phyloP scores from a whole-genome alignment of 2,113 vertebrate species.

The Bubalus kerabau region DNA sequence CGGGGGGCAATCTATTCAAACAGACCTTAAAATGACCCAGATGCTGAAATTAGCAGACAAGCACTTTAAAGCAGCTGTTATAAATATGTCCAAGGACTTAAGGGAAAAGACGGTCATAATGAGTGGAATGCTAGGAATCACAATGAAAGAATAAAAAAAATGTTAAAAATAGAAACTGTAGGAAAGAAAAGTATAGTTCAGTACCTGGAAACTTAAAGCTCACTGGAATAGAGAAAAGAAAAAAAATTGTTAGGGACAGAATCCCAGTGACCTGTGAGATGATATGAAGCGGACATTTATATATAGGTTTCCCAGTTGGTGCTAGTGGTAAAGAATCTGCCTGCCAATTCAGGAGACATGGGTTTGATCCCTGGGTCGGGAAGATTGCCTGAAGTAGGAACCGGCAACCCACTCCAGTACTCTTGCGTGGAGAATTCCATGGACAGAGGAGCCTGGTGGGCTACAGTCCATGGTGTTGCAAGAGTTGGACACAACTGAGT shows the following conservation, averaged over 20 bases:
- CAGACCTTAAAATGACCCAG: background rate
- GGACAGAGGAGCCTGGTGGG: background rate
- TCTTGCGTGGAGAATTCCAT: background rate
- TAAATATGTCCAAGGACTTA: background rate
- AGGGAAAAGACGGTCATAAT: background rate
- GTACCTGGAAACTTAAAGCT: background rate
- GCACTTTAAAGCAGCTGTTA: background rate
- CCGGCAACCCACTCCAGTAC: background rate
- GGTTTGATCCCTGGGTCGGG: background rate
- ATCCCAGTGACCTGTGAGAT: background rate
- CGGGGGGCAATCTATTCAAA: background rate
- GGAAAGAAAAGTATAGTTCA: background rate
- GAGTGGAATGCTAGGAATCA: background rate
- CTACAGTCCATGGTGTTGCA: background rate
- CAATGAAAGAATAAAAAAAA: background rate
- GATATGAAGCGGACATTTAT: background rate
- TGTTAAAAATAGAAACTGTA: background rate
- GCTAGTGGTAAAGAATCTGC: background rate
- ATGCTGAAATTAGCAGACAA: background rate
- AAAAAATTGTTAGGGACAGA: background rate
- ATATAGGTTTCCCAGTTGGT: background rate
- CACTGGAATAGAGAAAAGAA: background rate
- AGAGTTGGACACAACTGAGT: rapidly evolving
- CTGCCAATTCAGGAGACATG: background rate
- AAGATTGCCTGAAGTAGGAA: background rate